phyloP scores from a whole-genome alignment of 2,113 vertebrate species.

The Vicugna pacos region DNA sequence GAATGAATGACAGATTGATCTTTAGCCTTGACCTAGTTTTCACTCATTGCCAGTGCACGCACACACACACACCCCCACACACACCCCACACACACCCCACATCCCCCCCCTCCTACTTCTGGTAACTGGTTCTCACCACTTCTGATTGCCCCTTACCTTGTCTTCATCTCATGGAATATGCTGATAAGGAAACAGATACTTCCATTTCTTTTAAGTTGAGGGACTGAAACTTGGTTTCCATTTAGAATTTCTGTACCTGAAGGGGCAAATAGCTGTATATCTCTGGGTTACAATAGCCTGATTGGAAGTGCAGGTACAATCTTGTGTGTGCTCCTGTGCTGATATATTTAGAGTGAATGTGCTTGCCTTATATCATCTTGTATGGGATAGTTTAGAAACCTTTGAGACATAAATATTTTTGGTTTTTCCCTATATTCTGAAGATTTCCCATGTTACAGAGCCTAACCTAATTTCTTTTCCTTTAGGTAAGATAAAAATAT shows the following conservation, averaged over 20 bases:
- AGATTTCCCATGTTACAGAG: constrained; percentile 20
- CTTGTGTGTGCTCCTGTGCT: background rate
- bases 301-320: background rate
- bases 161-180: constrained; percentile 59
- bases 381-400: constrained; percentile 37
- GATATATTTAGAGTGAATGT: background rate
- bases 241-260: background rate
- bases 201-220: constrained; percentile 28
- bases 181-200: background rate
- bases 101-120: background rate
- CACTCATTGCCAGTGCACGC: background rate
- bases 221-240: constrained; percentile 12
- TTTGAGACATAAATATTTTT: constrained; percentile 34
- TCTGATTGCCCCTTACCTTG: background rate
- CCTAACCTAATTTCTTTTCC: constrained; percentile 63
- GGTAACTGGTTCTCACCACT: constrained; percentile 23
- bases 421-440: constrained; percentile 5
- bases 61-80: background rate
- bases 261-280: background rate
- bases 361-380: background rate
- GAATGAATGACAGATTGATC: background rate
- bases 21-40: constrained; percentile 5
- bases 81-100: background rate
- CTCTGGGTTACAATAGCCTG: background rate
- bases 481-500: constrained; percentile 68